Percentiles rank a stretch among this genome's conserved stretches.
phyloP scores from a whole-genome alignment of 1,140 invertebrate species.

The Drosophila pandora region DNA sequence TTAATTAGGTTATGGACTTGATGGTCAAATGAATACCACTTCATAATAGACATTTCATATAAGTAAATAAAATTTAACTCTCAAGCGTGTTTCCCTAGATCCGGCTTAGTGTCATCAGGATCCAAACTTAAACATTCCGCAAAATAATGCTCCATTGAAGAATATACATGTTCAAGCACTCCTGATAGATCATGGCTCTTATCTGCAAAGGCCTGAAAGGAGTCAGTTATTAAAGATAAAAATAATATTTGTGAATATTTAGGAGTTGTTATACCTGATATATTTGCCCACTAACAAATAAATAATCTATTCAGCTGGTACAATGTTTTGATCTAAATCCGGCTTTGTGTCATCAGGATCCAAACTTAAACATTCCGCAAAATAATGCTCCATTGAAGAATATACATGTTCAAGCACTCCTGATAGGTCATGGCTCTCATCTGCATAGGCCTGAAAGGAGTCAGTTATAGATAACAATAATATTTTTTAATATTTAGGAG shows the following conservation, averaged over 20 bases:
- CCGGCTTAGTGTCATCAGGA: conserved; percentile 86
- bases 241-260: not conserved
- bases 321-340: conserved; percentile 76
- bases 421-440: conserved; percentile 90
- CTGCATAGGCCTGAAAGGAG: conserved; percentile 89
- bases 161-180: conserved; percentile 92
- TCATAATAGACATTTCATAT: too few relatives aligned
- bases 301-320: conserved; percentile 68
- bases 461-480: not conserved
- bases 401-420: conserved; percentile 93
- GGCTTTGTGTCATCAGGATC: conserved; percentile 87
- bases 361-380: conserved; percentile 92
- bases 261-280: conserved; percentile 89
- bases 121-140: conserved; percentile 93
- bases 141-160: conserved; percentile 93
- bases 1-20: too few relatives aligned
- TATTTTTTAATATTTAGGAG: not conserved
- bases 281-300: too few relatives aligned
- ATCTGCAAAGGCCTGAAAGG: conserved; percentile 90
- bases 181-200: conserved; percentile 91
- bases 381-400: conserved; percentile 93
- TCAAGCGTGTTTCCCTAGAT: conserved; percentile 29
- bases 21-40: too few relatives aligned
- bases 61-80: too few relatives aligned
- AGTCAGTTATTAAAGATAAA: not conserved